Evolutionary conservation across 1,140 invertebrate genomes (phyloP).

Genomic region (Dendrolimus kikuchii): DNA sequence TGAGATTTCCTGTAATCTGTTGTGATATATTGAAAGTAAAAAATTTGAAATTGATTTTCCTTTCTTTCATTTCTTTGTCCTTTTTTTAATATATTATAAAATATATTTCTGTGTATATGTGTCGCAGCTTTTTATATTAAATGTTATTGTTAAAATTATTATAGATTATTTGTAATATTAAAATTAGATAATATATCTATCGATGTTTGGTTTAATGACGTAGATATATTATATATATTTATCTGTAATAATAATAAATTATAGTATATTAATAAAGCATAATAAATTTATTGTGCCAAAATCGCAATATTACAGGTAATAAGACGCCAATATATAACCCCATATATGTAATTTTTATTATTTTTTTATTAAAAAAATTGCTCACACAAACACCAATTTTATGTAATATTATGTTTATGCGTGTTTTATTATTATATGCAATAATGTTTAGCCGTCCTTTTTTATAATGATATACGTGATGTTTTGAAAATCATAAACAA

Average conservation of each 20-base stretch:
- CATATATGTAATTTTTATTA: constrained; percentile 12
- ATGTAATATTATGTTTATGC: constrained; percentile 1
- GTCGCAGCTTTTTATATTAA: constrained; percentile 47
- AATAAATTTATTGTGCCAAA: constrained; percentile 41
- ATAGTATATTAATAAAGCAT: constrained; percentile 22
- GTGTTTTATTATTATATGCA: constrained; percentile 9
- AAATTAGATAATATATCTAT: constrained; percentile 29
- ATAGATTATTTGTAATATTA: constrained; percentile 20
- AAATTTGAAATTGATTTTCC: constrained; percentile 35
- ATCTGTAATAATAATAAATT: constrained; percentile 26
- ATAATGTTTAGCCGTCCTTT: constrained; percentile 17
- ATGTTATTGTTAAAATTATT: constrained; percentile 22
- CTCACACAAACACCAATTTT: constrained; percentile 31
- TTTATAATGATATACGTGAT: neutral
- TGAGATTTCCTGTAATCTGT: constrained; percentile 49
- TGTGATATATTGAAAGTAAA: constrained; percentile 61
- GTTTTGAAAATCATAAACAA: too few species aligned
- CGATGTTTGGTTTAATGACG: constrained; percentile 39
- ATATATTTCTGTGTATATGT: constrained; percentile 40
- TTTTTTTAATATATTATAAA: constrained; percentile 29
- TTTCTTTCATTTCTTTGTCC: constrained; percentile 25
- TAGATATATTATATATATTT: constrained; percentile 39
- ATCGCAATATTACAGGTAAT: constrained; percentile 53
- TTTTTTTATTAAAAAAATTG: constrained; percentile 10
- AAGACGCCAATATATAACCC: constrained; percentile 38